These are phyloP conservation scores for Drosophila seguyi DNA, from an alignment of 1,140 invertebrate genomes.

Conservation along the genomic window DNA sequence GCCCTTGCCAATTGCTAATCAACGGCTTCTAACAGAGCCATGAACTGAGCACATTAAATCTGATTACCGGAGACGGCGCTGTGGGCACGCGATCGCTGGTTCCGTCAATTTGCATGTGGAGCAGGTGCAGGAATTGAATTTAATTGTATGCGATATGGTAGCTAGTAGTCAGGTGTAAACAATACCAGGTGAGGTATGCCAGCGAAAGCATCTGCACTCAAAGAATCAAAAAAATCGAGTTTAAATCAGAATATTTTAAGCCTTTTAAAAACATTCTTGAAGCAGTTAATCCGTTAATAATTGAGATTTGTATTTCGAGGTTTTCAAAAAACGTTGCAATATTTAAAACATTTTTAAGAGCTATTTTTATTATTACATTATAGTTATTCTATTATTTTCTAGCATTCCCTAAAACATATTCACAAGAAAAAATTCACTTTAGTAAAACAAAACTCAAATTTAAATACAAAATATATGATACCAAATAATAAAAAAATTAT, in stretches of 20 bases:
- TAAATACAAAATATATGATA: background rate
- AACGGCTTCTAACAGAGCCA: slow-evolving; percentile 2
- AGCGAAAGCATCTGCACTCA: slow-evolving; percentile 12
- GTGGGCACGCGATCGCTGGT: slow-evolving; percentile 19
- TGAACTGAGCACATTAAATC: slow-evolving; percentile 15
- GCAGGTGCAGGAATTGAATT: slow-evolving; percentile 13
- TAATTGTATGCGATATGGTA: slow-evolving; percentile 13
- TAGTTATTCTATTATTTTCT: background rate
- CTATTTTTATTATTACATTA: background rate
- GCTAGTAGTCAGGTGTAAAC: slow-evolving; percentile 2
- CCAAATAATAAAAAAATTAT: background rate
- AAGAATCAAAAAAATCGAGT: background rate
- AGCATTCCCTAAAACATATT: background rate
- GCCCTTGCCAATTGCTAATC: slow-evolving; percentile 26
- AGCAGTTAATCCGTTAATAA: background rate
- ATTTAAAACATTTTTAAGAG: background rate
- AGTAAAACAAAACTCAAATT: background rate
- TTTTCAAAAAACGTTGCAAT: background rate
- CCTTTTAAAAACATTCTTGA: background rate
- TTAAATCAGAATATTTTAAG: background rate
- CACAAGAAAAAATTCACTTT: no score
- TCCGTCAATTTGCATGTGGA: slow-evolving; percentile 18
- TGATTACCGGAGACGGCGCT: slow-evolving; percentile 28
- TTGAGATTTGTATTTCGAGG: background rate
- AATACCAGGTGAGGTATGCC: background rate